phyloP scores from a whole-genome alignment of 2,797 vertebrate genomes.

The Chelon labrosus region DNA sequence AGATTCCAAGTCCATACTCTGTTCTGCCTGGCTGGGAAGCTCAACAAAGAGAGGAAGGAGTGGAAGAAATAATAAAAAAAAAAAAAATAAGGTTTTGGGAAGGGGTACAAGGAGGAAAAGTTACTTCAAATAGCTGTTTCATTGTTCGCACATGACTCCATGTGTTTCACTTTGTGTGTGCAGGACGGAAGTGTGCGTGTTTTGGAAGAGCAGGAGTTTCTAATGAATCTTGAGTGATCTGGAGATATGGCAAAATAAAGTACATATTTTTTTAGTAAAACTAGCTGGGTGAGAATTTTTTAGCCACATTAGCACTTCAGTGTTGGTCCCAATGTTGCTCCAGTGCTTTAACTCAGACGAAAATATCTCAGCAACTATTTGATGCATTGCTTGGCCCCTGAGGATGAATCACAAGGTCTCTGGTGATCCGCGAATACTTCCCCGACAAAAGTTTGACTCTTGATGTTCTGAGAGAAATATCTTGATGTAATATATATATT shows the following conservation, averaged over 20 bases:
- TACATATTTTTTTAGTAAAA: too few relatives aligned
- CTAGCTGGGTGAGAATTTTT: background rate
- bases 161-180: conserved; percentile 14
- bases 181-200: background rate
- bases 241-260: too few relatives aligned
- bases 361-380: conserved; percentile 7
- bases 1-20: conserved; percentile 59
- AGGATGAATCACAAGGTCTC: background rate
- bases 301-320: background rate
- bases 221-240: background rate
- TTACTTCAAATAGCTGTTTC: conserved; percentile 44
- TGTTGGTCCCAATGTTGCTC: background rate
- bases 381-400: background rate
- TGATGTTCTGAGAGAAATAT: background rate
- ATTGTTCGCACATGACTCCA: conserved; percentile 38
- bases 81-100: conserved; percentile 11
- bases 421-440: conserved; percentile 4
- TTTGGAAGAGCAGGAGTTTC: background rate
- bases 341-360: conserved; percentile 11
- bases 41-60: conserved; percentile 72
- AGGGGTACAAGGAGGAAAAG: conserved; percentile 31
- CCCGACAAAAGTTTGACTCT: background rate
- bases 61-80: conserved; percentile 27
- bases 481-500: background rate
- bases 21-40: conserved; percentile 60